These are phyloP conservation scores for Macquaria ambigua DNA, from an alignment of 2,113 vertebrate species.

Conservation along the genomic window DNA sequence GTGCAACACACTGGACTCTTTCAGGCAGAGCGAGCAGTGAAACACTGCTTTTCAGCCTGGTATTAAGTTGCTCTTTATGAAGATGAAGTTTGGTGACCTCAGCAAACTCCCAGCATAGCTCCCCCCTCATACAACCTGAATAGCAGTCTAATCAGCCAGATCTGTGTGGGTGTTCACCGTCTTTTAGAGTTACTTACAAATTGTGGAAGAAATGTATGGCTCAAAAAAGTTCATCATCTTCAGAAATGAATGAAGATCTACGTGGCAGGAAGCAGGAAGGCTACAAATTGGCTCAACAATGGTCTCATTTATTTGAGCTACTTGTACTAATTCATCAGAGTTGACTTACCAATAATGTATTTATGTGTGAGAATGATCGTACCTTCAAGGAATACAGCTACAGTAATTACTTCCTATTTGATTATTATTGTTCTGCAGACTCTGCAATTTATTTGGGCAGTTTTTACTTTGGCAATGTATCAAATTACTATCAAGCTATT, in stretches of 20 bases:
- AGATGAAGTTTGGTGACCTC: background rate
- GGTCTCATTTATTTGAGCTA: slow-evolving; percentile 18
- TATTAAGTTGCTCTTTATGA: background rate
- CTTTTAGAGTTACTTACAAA: background rate
- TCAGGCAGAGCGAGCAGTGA: too few species aligned
- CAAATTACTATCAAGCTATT: slow-evolving; percentile 11
- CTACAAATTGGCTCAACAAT: slow-evolving; percentile 18
- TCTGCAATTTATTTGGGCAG: background rate
- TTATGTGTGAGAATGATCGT: slow-evolving; percentile 8
- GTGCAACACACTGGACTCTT: too few species aligned
- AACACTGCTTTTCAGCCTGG: too few species aligned
- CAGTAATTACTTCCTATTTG: too few species aligned
- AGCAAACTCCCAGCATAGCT: background rate
- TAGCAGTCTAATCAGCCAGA: background rate
- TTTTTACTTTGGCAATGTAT: slow-evolving; percentile 2
- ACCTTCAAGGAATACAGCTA: background rate
- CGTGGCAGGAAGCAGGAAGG: background rate
- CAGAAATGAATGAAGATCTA: background rate
- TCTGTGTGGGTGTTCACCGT: too few species aligned
- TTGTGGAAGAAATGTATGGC: background rate
- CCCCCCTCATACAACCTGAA: background rate
- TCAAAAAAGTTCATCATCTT: background rate
- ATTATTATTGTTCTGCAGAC: slow-evolving; percentile 10
- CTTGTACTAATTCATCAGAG: slow-evolving; percentile 36
- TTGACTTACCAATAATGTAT: slow-evolving; percentile 14